Conservation (phyloP, 1,140 invertebrate genomes). For the Latrodectus geometricus region DNA sequence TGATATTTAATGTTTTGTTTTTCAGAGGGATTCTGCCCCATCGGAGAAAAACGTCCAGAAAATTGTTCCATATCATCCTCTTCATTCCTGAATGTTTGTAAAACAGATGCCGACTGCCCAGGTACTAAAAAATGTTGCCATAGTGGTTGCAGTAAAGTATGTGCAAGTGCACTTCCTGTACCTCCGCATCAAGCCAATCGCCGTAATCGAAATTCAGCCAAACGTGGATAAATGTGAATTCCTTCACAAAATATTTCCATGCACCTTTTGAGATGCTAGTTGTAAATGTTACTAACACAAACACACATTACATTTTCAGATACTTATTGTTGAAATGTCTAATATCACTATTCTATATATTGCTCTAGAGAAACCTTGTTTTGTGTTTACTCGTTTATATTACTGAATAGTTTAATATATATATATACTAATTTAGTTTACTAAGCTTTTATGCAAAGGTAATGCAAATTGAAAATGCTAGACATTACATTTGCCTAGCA, state of each 20-base stretch:
- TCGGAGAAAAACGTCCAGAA: conserved; percentile 26
- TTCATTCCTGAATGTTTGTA: conserved; percentile 45
- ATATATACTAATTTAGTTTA: too few species aligned
- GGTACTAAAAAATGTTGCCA: conserved; percentile 56
- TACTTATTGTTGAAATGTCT: background rate
- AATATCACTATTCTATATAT: background rate
- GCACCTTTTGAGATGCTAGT: too few species aligned
- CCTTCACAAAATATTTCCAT: background rate
- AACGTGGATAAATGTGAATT: conserved; percentile 3
- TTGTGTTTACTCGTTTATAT: too few species aligned
- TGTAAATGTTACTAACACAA: too few species aligned
- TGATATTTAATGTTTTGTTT: background rate
- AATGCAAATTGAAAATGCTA: too few species aligned
- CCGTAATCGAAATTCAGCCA: conserved; percentile 25
- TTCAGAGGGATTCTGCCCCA: conserved; percentile 54
- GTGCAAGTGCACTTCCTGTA: conserved; percentile 45
- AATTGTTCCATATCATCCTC: conserved; percentile 42
- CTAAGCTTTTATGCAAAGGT: too few species aligned
- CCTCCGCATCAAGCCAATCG: conserved; percentile 26
- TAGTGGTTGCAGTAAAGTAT: conserved; percentile 54
- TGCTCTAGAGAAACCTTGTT: too few species aligned
- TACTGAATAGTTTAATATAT: too few species aligned
- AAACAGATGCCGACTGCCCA: conserved; percentile 51
- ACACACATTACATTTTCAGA: too few species aligned
- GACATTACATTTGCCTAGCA: too few species aligned